Evolutionary conservation across 2,797 vertebrate genomes (phyloP), one percentile per base, ranked within the genome.

Genomic region (Bryconaethiops microstoma): DNA sequence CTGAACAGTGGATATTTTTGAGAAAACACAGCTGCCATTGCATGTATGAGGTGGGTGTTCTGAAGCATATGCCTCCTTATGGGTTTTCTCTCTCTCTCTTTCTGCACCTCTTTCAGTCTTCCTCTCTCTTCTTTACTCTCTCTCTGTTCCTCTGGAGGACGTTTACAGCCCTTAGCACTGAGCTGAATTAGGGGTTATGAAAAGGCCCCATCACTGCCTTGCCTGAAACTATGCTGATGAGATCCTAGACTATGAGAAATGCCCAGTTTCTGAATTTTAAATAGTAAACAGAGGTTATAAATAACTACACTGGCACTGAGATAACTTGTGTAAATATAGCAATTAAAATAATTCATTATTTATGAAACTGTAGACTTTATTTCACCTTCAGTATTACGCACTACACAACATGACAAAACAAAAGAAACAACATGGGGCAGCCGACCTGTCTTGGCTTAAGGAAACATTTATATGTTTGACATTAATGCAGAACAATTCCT

Each of bases 11-110:
- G 39, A 25, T 16, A 72, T 13, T 45, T 14, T 25, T 3, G 12
- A 63, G 45, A 57, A 79, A 79, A 64, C 69, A 17, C 45, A 64
- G 50, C 40, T 73, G 52, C 75, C 69, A 39, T 42, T 73, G 52
- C 75, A 74, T 55, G 67, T 13, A 50, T 50, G 65, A 21, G 67
- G 68, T 29, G 16, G 19, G 39, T 5, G 17, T 70, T 60, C 48
- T 48, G 7, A 42, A 39, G 77, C 7, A 59, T 13, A 48, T 48
- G n/a, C 59, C 23, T 55, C 42, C 19, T 14, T 7, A 5, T 17
- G 8, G 12, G 13, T 12, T 50, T 25, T 55, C 40, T 50, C 6
- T 40, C 5, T 35, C 48, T 48, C 55, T 63, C 7, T 63, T 8
- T 12, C 10, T 55, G 17, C 60, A 12, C 62, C 14, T 64, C 8